Base-by-base conservation (phyloP, 2,888 invertebrate genomes). In the Diarsia rubi region DNA sequence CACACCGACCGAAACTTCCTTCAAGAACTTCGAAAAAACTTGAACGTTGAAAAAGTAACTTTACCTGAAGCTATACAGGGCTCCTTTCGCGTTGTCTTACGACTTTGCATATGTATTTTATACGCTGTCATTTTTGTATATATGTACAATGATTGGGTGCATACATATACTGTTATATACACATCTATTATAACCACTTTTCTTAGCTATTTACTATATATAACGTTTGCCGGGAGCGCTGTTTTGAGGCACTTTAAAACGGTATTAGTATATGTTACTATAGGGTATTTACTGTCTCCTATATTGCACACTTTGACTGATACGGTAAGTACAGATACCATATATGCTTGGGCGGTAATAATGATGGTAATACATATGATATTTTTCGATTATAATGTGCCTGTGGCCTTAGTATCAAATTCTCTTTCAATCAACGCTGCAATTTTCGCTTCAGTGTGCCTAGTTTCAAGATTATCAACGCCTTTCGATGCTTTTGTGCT, bases 291-390 rank as follows among this genome's bases (percentile, higher is more conserved):
- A 71, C 97, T 99, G 77, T 99, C 99, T 0, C 99, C 99, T 0
- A 97, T 99, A 27, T 94, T 99, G 49, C 98, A 99, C 92, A 99
- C 99, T 0, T 96, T 99, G 68, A 99, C 99, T 0, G 99, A 99
- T 91, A 99, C 99, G 0, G 98, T 99, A 3, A 99, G 99, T 90
- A 99, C 99, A 0, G 99, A 99, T 91, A 99, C 99, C 0, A 99
- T 99, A 90, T 99, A 99, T 90, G 98, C 99, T 2, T 98, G 98
- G 97, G 98, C 99, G 0, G 98, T 98, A 31, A 97, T 98, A 21
- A 98, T 99, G 97, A 97, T 99, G 96, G 90, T 98, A 0, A 94
- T 98, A 1, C 99, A 99, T 96, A 96, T 99, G 78, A 97, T 98
- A 86, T 99, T 99, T 91, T 99, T 98, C 91, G 99, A 99, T 92